Conservation (phyloP, 2,888 invertebrate genomes). For the Microdon myrmicae region DNA sequence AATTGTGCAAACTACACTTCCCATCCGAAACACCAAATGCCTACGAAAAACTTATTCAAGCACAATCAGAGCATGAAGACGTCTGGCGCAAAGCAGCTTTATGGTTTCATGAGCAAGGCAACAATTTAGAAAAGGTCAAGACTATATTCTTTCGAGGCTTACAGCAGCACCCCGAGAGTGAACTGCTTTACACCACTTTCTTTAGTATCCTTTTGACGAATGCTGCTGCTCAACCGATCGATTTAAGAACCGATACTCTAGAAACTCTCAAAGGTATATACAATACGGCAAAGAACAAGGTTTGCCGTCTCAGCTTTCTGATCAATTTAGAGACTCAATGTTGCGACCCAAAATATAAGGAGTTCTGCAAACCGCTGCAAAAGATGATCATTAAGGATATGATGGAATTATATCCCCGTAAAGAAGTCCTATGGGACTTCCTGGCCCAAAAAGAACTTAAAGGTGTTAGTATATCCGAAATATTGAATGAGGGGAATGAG, state of each 20-base stretch:
- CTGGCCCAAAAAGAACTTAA: slow-evolving; percentile 72
- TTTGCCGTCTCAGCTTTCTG: slow-evolving; percentile 71
- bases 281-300: slow-evolving; percentile 71
- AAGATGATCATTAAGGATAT: slow-evolving; percentile 69
- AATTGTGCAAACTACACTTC: slow-evolving; percentile 78
- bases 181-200: slow-evolving; percentile 76
- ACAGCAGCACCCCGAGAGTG: slow-evolving; percentile 77
- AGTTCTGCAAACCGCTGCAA: slow-evolving; percentile 71
- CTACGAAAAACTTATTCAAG: slow-evolving; percentile 73
- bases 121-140: slow-evolving; percentile 75
- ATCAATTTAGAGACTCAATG: slow-evolving; percentile 69
- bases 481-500: slow-evolving; percentile 17
- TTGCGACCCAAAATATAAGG: slow-evolving; percentile 69
- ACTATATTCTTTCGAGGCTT: slow-evolving; percentile 79
- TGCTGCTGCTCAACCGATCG: slow-evolving; percentile 55
- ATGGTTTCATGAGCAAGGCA: slow-evolving; percentile 60
- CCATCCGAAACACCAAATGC: slow-evolving; percentile 70
- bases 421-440: slow-evolving; percentile 72
- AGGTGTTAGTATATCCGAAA: slow-evolving; percentile 63
- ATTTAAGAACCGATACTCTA: slow-evolving; percentile 61
- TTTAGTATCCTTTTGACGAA: slow-evolving; percentile 68
- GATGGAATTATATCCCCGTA: slow-evolving; percentile 68
- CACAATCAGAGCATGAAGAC: too few relatives aligned
- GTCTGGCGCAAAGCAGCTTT: slow-evolving; percentile 82
- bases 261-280: slow-evolving; percentile 73